Evolutionary conservation across 1,140 invertebrate genomes (phyloP), one percentile per base, ranked within the genome.

Genomic region (Cydia splendana): DNA sequence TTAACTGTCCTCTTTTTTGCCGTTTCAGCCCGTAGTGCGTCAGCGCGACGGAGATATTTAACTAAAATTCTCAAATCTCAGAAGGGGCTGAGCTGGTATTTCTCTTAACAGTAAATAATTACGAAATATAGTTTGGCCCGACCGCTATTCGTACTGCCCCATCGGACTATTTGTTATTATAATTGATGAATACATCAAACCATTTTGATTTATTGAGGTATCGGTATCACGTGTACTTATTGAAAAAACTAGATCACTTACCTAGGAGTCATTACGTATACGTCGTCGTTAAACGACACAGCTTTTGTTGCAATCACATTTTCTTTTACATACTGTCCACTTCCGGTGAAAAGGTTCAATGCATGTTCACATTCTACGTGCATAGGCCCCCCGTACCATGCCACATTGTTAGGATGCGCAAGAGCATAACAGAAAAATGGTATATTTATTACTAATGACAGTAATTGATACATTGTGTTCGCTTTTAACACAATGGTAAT

Each of bases 261-360:
- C 88, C 88, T 87, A 34, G 88, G 88, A 18, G 87, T 85, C 6
- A 88, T 81, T 42, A 89, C 80, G 51, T 83, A 89, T 13, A 89
- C 82, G 6, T 87, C 81, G 69, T 89, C 87, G 12, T 77, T 82
- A 67, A 80, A 85, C 12, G 78, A 80, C 10, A 88, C 57, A 12
- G 84, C 85, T 79, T 89, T 89, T 3, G 80, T 82, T n/a, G 83
- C 88, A 24, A 89, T 86, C 15, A 88, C 82, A 75, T 89, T 88
- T 53, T 88, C 84, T 28, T 84, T 86, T n/a, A 85, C 30, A 75
- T 87, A 82, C 74, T 82, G 79, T 0, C 80, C 84, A 75, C 65
- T 83, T 13, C 75, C 75, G 0, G 77, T 82, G 79, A 86, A 85
- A 7, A 85, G 69, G 5, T 86, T 81, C 1, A 78, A n/a, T 3